phyloP scores from a whole-genome alignment of 2,888 invertebrate species.

The Ferdinandea cuprea region DNA sequence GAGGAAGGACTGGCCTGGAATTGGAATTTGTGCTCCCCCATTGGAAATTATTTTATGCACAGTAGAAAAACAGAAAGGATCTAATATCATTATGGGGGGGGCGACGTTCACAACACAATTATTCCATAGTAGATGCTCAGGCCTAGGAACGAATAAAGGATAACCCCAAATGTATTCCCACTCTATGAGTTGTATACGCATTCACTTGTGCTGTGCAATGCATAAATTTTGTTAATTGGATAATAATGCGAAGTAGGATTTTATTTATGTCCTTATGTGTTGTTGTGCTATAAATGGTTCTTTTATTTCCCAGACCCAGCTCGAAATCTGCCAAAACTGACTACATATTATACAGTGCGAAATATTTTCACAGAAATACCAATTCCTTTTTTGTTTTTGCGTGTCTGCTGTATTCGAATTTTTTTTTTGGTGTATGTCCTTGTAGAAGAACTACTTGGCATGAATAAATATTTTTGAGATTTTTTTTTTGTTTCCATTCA shows the following conservation, averaged over 20 bases:
- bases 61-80: conserved; percentile 50
- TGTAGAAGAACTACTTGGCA: conserved; percentile 32
- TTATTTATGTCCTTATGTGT: conserved; percentile 73
- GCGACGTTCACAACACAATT: conserved; percentile 32
- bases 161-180: conserved; percentile 32
- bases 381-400: conserved; percentile 19
- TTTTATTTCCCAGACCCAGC: conserved; percentile 7
- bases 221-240: conserved; percentile 75
- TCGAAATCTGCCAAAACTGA: background rate
- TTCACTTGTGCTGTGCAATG: conserved; percentile 71
- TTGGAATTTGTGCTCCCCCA: conserved; percentile 58
- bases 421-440: conserved; percentile 21
- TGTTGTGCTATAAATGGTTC: conserved; percentile 47
- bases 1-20: conserved; percentile 1
- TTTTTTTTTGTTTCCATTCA: conserved; percentile 46
- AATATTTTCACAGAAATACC: conserved; percentile 57
- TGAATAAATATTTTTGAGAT: conserved; percentile 60
- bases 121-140: background rate
- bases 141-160: conserved; percentile 10
- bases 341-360: conserved; percentile 5
- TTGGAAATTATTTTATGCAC: conserved; percentile 57
- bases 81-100: conserved; percentile 65
- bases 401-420: conserved; percentile 21
- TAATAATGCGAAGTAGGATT: conserved; percentile 75
- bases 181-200: conserved; percentile 41